phyloP scores from a whole-genome alignment of 1,140 invertebrate species.

The Manduca sexta region DNA sequence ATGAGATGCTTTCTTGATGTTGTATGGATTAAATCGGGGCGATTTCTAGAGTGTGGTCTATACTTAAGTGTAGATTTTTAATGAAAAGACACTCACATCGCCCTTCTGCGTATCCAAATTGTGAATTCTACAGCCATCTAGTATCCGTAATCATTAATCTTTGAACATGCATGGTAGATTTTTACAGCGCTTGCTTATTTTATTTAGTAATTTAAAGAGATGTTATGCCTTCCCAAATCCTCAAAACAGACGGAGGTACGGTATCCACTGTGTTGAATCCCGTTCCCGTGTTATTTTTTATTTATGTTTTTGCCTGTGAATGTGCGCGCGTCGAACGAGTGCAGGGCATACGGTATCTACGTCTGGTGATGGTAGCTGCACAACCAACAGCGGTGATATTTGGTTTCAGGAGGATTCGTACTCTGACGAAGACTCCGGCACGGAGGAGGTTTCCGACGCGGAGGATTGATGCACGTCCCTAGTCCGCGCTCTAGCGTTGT shows the following conservation, averaged over 20 bases:
- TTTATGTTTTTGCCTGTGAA: too few relatives aligned
- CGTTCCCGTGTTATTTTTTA: background rate
- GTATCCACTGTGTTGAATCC: conserved; percentile 12
- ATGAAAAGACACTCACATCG: too few relatives aligned
- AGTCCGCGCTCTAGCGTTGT: conserved; percentile 25
- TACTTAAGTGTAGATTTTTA: too few relatives aligned
- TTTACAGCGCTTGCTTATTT: conserved; percentile 27
- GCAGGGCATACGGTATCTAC: conserved; percentile 34
- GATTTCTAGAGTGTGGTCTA: too few relatives aligned
- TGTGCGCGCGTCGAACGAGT: too few relatives aligned
- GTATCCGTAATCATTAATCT: conserved; percentile 22
- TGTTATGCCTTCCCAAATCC: conserved; percentile 2
- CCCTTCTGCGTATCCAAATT: background rate
- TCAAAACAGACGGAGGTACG: conserved; percentile 48
- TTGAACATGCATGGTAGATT: conserved; percentile 45
- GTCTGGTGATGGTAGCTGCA: conserved; percentile 42
- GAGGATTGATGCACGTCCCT: conserved; percentile 53
- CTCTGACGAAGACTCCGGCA: conserved; percentile 62
- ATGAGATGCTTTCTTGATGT: too few relatives aligned
- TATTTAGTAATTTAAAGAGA: conserved; percentile 4
- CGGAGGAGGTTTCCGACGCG: conserved; percentile 62
- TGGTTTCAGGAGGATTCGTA: conserved; percentile 70
- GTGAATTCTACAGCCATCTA: conserved; percentile 64
- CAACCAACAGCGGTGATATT: conserved; percentile 54
- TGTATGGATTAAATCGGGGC: too few relatives aligned